Base-by-base conservation (phyloP, 30 jellyfish, hydroid and myxozoan species). In the Nemopilema nomurai region DNA sequence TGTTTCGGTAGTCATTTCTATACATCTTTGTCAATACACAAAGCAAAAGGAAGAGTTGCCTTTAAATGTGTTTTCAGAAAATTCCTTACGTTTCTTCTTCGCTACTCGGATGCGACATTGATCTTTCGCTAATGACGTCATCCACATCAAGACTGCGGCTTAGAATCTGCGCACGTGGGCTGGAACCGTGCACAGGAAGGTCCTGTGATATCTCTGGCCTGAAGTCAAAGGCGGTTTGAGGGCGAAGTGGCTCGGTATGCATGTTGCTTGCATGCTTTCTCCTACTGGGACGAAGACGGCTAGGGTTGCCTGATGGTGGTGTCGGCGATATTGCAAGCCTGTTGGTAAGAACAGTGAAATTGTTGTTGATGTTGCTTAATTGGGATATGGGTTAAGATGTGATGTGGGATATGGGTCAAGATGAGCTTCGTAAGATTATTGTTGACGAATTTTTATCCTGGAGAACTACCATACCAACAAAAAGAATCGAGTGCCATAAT, bases 301-400 rank as follows among this genome's bases (percentile, higher is more conserved):
- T 23, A 16, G 92, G 92, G 57, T 84, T 77, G 31, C 92, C 92
- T 16, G 92, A 77, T 0, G 92, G 92, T 21, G 92, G 92, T 1
- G 92, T 84, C 24, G 92, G 92, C 30, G 92, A 84, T 16, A 84
- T 18, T 16, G 92, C 28, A 1, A 18, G 22, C 25, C 91, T 83
- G 49, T 21, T 23, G 18, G 53, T n/a, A 67, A 52, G 17, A n/a
- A 52, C 18, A 53, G 53, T 18, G 4, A 23, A 69, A 4, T 6
- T 17, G 7, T 18, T 63, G 6, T 7, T 3, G 4, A 3, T 41
- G 57, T 41, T 41, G 57, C 57, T 3, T n/a, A n/a, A n/a, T n/a
- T n/a, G 51, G 28, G 27, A 24, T 4, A 1, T 1, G 41, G 16
- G 77, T 0, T 18, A 67, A 0, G 24, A 0, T 30, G 41, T 49